These are phyloP conservation scores for Semaprochilodus insignis DNA, from an alignment of 2,797 vertebrate species.

Conservation along the genomic window DNA sequence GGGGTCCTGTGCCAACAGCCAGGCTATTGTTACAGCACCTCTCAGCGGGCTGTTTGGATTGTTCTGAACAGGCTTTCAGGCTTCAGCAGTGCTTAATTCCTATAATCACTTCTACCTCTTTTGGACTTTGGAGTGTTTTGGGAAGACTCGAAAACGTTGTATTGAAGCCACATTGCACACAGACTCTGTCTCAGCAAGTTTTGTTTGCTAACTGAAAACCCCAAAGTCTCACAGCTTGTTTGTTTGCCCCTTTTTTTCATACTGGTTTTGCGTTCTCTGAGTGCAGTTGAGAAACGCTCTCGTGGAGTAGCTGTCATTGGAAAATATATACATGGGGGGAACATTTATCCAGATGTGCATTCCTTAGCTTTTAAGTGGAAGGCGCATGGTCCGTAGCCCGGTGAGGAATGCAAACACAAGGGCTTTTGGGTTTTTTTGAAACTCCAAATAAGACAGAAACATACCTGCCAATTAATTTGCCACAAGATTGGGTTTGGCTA, in stretches of 20 bases:
- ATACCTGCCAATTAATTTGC: conserved; percentile 30
- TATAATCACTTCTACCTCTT: conserved; percentile 14
- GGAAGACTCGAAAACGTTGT: not conserved
- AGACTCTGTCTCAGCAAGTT: not conserved
- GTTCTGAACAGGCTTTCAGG: conserved; percentile 6
- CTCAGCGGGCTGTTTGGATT: conserved; percentile 5
- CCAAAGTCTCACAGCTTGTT: not conserved
- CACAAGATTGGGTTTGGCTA: conserved; percentile 2
- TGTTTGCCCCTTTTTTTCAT: conserved; percentile 14
- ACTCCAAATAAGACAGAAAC: conserved; percentile 20
- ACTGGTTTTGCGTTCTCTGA: conserved; percentile 18
- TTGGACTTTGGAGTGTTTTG: not conserved
- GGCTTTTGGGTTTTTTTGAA: not conserved
- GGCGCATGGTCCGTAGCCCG: conserved; percentile 42
- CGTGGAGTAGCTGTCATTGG: conserved; percentile 5
- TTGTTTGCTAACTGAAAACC: conserved; percentile 5
- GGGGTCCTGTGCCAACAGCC: conserved; percentile 14
- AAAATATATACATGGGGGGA: conserved; percentile 32
- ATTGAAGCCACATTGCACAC: not conserved
- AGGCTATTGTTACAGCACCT: conserved; percentile 19
- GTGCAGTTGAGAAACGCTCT: not conserved
- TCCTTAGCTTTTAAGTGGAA: conserved; percentile 44
- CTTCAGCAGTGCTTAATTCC: conserved; percentile 16
- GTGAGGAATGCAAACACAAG: conserved; percentile 54
- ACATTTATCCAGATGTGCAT: conserved; percentile 57